A percentile compares a stretch with the other conserved stretches of the same genome.
phyloP scores from a whole-genome alignment of 2,888 invertebrate species.

The Synergus laeviventris region DNA sequence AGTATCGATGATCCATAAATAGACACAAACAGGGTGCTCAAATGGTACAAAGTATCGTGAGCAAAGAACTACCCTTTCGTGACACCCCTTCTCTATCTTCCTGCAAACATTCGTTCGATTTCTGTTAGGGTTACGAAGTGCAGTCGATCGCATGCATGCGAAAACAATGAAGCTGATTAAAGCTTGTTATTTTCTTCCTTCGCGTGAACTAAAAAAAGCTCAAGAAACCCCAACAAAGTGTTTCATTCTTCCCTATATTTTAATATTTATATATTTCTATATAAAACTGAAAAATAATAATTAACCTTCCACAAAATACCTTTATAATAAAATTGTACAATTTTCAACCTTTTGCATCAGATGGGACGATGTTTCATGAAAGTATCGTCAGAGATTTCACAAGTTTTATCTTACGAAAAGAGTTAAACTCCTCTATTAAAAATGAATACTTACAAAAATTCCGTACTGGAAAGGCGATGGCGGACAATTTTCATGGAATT shows the following conservation, averaged over 20 bases:
- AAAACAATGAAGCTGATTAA: constrained; percentile 32
- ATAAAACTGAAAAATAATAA: neutral
- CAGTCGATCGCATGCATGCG: constrained; percentile 39
- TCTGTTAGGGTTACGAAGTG: constrained; percentile 34
- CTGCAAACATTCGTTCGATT: constrained; percentile 37
- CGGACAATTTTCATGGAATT: constrained; percentile 34
- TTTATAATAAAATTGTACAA: neutral
- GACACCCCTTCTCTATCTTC: constrained; percentile 31
- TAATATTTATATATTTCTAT: neutral
- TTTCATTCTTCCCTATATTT: neutral
- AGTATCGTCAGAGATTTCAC: no score
- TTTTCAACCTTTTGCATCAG: no score
- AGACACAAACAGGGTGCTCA: constrained; percentile 25
- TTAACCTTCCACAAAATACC: neutral
- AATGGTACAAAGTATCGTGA: constrained; percentile 36
- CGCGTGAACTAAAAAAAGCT: constrained; percentile 28
- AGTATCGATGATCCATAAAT: constrained; percentile 30
- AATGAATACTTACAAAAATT: neutral
- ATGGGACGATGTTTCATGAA: no score
- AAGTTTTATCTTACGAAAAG: neutral
- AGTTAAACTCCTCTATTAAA: neutral
- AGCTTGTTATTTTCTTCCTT: constrained; percentile 28
- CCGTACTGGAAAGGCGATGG: neutral
- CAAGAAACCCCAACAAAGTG: constrained; percentile 7
- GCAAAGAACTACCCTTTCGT: constrained; percentile 38